A percentile compares a stretch with the other conserved stretches of the same genome.
Evolutionary conservation across 2,797 vertebrate species (phyloP).

Genomic region (Sebastolobus altivelis): DNA sequence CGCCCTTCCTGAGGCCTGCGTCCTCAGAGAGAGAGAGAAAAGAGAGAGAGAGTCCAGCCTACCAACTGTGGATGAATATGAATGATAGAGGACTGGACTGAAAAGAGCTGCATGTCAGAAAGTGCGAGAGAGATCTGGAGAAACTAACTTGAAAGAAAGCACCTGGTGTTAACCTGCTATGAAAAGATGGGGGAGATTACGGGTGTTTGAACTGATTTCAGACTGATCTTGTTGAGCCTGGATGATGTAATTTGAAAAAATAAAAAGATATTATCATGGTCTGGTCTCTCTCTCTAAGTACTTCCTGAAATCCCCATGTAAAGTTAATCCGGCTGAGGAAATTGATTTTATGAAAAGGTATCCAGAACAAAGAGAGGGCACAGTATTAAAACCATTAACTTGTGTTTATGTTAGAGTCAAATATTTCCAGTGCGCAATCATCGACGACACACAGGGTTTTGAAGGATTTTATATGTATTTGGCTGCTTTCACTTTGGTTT

Average conservation of each 20-base stretch:
- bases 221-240: slow-evolving; percentile 11
- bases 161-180: slow-evolving; percentile 15
- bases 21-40: slow-evolving; percentile 6
- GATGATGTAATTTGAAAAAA: background rate
- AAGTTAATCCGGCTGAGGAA: background rate
- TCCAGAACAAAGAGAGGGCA: slow-evolving; percentile 16
- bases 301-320: background rate
- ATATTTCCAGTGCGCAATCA: slow-evolving; percentile 24
- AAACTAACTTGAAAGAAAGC: slow-evolving; percentile 29
- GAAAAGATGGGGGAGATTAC: slow-evolving; percentile 8
- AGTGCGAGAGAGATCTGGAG: slow-evolving; percentile 9
- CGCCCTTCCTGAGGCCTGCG: slow-evolving; percentile 45
- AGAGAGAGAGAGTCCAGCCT: slow-evolving; percentile 14
- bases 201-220: background rate
- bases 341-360: slow-evolving; percentile 5
- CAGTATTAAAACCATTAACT: background rate
- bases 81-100: background rate
- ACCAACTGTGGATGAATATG: slow-evolving; percentile 2
- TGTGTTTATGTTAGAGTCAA: background rate
- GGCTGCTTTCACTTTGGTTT: slow-evolving; percentile 27
- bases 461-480: slow-evolving; percentile 34
- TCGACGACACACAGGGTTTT: slow-evolving; percentile 21
- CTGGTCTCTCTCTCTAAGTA: slow-evolving; percentile 5
- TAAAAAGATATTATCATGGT: slow-evolving; percentile 3
- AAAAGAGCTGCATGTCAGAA: slow-evolving; percentile 32